phyloP scores from a whole-genome alignment of 2,888 invertebrate genomes.

The Choreutis nemorana region DNA sequence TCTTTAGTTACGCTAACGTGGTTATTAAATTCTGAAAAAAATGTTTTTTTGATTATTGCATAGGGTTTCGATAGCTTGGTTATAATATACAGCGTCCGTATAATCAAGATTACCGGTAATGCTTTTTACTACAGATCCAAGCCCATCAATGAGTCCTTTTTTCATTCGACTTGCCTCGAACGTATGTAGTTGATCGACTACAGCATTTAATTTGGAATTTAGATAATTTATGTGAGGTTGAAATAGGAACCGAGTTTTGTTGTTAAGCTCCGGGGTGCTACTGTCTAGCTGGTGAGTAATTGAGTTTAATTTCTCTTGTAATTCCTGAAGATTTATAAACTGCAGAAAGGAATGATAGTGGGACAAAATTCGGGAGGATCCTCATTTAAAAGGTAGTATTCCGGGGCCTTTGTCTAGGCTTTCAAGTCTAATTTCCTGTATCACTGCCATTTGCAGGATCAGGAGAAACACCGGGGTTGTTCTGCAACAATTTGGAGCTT shows the following conservation, averaged over 20 bases:
- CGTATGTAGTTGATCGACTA: background rate
- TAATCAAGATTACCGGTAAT: background rate
- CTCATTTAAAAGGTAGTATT: slow-evolving; percentile 9
- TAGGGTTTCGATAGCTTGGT: background rate
- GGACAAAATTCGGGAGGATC: slow-evolving; percentile 6
- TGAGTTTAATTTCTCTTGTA: slow-evolving; percentile 6
- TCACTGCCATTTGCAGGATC: background rate
- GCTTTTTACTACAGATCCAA: background rate
- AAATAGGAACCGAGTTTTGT: background rate
- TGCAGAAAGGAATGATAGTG: slow-evolving; percentile 13
- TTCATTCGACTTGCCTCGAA: background rate
- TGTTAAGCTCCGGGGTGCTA: background rate
- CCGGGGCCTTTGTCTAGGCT: slow-evolving; percentile 8
- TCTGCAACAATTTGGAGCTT: slow-evolving; percentile 3
- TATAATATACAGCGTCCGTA: background rate
- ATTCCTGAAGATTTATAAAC: slow-evolving; percentile 7
- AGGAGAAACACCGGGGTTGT: background rate
- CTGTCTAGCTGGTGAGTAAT: slow-evolving; percentile 3
- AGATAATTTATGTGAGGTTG: background rate
- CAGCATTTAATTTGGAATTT: background rate
- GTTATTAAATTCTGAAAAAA: background rate
- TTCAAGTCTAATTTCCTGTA: slow-evolving; percentile 9
- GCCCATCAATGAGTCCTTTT: background rate
- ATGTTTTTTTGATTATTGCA: background rate
- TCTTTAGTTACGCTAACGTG: background rate